Percentiles rank a stretch among this genome's conserved stretches.
Conservation (phyloP, 2,797 vertebrate genomes). For the Centroberyx gerrardi region DNA sequence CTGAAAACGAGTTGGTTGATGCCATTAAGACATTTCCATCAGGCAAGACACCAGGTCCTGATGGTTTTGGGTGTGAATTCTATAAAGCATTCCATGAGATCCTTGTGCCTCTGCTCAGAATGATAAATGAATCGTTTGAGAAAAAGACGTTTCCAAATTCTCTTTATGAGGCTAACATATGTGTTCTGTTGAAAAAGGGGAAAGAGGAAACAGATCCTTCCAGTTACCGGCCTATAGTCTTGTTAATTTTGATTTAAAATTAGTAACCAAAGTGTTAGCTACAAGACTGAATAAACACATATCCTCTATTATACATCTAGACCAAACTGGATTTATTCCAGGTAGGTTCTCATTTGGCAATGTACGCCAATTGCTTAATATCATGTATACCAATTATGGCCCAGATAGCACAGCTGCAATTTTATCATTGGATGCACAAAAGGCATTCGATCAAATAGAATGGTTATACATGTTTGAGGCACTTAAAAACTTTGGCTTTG, state of each 20-base stretch:
- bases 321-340: neutral
- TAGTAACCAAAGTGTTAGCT: neutral
- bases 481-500: constrained; percentile 12
- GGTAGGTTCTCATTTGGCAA: neutral
- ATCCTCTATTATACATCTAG: neutral
- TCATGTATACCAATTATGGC: neutral
- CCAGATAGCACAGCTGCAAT: neutral
- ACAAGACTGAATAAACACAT: neutral
- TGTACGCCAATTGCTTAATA: neutral
- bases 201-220: neutral
- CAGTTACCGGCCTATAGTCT: neutral
- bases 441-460: constrained; percentile 5
- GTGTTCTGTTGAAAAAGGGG: neutral
- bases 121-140: neutral
- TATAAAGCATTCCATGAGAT: constrained; percentile 13
- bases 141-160: neutral
- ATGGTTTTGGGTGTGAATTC: constrained; percentile 19
- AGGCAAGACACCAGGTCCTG: neutral
- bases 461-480: constrained; percentile 1
- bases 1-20: neutral
- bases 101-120: constrained; percentile 6
- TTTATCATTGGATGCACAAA: neutral
- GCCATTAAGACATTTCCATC: neutral
- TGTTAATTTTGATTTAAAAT: neutral
- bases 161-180: neutral